Percentiles rank a stretch among this genome's conserved stretches.
These are phyloP conservation scores for Cnemophilus loriae DNA, from an alignment of 2,113 vertebrate species.

Conservation along the genomic window DNA sequence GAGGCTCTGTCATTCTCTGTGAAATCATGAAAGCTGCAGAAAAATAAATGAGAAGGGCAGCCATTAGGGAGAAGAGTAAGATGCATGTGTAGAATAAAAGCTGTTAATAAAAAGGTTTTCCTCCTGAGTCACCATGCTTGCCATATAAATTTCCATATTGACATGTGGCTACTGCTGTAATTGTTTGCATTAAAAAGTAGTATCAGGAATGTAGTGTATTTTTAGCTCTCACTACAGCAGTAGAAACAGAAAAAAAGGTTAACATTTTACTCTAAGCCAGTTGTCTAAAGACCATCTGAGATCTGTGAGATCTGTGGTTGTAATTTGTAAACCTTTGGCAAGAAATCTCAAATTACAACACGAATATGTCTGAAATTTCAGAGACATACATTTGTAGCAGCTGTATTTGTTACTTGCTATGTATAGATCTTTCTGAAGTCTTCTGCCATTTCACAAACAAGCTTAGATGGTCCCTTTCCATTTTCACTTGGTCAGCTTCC, in stretches of 20 bases:
- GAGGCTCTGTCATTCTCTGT: neutral
- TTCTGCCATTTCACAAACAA: neutral
- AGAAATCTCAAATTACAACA: neutral
- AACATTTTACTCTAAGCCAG: neutral
- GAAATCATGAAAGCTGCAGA: neutral
- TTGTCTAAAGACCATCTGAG: neutral
- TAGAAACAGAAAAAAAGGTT: neutral
- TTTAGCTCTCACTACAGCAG: neutral
- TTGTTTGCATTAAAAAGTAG: neutral
- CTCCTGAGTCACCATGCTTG: neutral
- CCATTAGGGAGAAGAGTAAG: neutral
- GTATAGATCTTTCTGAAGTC: neutral
- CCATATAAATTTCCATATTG: neutral
- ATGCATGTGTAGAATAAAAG: conserved; percentile 17
- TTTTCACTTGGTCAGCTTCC: neutral
- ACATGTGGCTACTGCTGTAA: neutral
- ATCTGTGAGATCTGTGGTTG: neutral
- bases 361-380: neutral
- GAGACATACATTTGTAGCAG: neutral
- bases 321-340: neutral
- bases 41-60: neutral
- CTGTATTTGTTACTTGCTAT: neutral
- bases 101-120: conserved; percentile 1
- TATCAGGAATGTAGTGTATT: neutral
- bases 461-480: neutral